Evolutionary conservation across 2,113 vertebrate genomes (phyloP), one percentile per base, ranked within the genome.

Genomic region (Otus sunia): DNA sequence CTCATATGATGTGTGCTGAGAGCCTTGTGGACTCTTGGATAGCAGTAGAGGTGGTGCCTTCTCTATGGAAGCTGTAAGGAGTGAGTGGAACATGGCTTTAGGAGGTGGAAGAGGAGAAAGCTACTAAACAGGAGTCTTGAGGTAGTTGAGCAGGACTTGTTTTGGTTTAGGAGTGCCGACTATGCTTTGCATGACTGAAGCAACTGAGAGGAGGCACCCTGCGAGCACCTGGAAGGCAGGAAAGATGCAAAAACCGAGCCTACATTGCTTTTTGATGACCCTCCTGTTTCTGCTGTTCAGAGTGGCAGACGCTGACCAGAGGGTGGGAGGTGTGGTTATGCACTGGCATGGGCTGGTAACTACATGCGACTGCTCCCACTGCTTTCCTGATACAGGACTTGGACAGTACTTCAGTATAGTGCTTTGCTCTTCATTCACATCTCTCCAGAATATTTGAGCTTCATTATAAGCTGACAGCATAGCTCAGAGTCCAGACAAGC

Each of bases 391-490:
- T 47, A 25, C 9, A 64, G 8, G 13, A 43, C 36, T 11, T 71
- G 26, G 37, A 15, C 11, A 67, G 3, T 36, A 37, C 10, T 10
- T 73, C 14, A 16, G 22, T 45, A 8, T 36, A 82, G n/a, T 1
- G 2, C 50, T 52, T 56, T n/a, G 23, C 36, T 56, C 47, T 86
- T 56, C 4, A 2, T 86, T 92, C 30, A 43, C 2, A 1, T 52
- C 26, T 94, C 36, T 73, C 11, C 34, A 43, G 41, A 86, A 41
- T 74, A 23, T 23, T 52, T 88, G 74, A 66, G 12, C 20, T 69
- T 39, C 7, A 1, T 50, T 69, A 19, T 14, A 41, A 59, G 20
- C 30, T 69, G n/a, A 69, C 49, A 56, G 11, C 0, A 0, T n/a
- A 76, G 37, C 18, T 68, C 64, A 43, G 30, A 37, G 36, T 66